Base-by-base conservation (phyloP, 2,797 vertebrate species). In the Rousettus madagascariensis region DNA sequence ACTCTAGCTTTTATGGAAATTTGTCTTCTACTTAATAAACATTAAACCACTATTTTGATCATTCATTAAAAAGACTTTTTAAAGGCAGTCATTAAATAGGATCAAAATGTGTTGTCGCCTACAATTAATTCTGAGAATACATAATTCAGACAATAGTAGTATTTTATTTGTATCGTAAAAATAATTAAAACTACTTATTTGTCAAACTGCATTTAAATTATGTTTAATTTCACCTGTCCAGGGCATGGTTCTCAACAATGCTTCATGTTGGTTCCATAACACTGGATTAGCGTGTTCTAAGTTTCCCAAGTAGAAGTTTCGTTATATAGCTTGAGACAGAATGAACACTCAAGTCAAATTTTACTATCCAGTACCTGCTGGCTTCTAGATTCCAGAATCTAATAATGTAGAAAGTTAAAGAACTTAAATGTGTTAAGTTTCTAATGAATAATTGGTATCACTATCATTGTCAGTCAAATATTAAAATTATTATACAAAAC, bases 401-500 rank as follows among this genome's bases (percentile, higher is more conserved):
- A 97, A 84, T 86, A 92, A 0, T 30, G 79, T 6, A 57, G 16
- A 75, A 95, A 22, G 78, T 95, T 96, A 88, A 87, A 97, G 90
- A 96, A 89, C 24, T 97, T 95, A 38, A 93, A 90, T 49, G 63
- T 75, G 6, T 85, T 92, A 92, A 63, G 12, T 95, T 87, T 75
- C 96, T 97, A 95, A 94, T 75, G 92, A 83, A 57, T 88, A 92
- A 85, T 26, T 90, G 63, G 16, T 92, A 24, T 94, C 43, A 49
- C 92, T 59, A 80, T 77, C 59, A 79, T n/a, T 97, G 74, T 95
- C 55, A 80, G 43, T 94, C 55, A 95, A 95, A 94, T 95, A 88
- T 83, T 94, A 95, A 91, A 95, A 89, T 96, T 93, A 94, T 88
- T 95, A 66, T 63, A 49, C 24, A 94, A 11, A 80, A 80, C 22